These are phyloP conservation scores for Drosophila basisetae DNA, from an alignment of 2,888 invertebrate species.

Conservation along the genomic window DNA sequence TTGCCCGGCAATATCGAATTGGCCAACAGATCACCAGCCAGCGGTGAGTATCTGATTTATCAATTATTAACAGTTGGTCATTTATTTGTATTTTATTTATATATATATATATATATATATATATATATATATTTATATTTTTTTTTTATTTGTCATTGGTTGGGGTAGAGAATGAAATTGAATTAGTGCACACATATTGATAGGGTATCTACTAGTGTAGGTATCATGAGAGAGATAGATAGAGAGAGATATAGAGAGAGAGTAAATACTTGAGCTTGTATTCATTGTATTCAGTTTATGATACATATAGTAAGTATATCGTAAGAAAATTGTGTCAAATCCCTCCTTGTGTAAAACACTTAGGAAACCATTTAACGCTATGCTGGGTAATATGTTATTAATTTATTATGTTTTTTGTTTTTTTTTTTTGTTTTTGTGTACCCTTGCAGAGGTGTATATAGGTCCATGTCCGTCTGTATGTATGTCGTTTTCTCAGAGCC, in stretches of 20 bases:
- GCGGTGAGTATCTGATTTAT: slow-evolving; percentile 88
- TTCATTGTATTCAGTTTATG: slow-evolving; percentile 34
- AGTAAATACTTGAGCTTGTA: slow-evolving; percentile 24
- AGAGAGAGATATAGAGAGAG: not conserved
- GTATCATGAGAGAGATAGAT: slow-evolving; percentile 7
- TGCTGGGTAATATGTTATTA: slow-evolving; percentile 17
- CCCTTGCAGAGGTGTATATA: slow-evolving; percentile 24
- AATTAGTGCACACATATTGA: slow-evolving; percentile 23
- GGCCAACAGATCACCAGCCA: slow-evolving; percentile 92
- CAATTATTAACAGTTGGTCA: not conserved
- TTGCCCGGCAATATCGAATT: slow-evolving; percentile 93
- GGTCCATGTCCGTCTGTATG: not conserved
- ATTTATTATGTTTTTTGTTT: not conserved
- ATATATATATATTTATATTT: not conserved
- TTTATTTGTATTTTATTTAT: not conserved
- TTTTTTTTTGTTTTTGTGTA: not conserved
- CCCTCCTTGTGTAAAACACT: slow-evolving; percentile 42
- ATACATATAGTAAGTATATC: slow-evolving; percentile 32
- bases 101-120: not conserved
- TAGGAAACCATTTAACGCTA: slow-evolving; percentile 45
- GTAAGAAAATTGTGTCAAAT: slow-evolving; percentile 35
- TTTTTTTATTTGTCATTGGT: not conserved
- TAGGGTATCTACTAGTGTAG: not conserved
- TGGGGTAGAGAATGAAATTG: slow-evolving; percentile 7
- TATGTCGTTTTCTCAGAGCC: not conserved